Conservation (phyloP, 2,113 vertebrate species). For the Centrocercus urophasianus region DNA sequence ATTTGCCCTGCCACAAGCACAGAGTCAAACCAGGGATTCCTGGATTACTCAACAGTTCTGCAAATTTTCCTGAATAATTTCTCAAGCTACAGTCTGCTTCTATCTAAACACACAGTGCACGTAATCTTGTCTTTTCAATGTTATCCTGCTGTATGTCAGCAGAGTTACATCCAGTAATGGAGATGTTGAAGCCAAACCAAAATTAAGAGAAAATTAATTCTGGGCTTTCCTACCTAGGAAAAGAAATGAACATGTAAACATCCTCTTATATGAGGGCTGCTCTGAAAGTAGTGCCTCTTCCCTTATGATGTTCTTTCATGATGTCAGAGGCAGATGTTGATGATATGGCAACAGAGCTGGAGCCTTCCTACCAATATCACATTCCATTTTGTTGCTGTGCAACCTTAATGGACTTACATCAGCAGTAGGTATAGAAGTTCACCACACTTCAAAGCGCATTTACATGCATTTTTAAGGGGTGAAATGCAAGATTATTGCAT, state of each 20-base stretch:
- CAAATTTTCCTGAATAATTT: neutral
- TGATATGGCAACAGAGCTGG: too few species aligned
- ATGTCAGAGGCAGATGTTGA: too few species aligned
- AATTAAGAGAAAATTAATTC: neutral
- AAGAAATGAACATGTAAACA: neutral
- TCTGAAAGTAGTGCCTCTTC: too few species aligned
- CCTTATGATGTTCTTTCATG: too few species aligned
- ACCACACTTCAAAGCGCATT: neutral
- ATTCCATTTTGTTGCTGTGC: too few species aligned
- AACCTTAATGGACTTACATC: neutral
- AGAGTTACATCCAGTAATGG: neutral
- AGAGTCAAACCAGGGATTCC: neutral
- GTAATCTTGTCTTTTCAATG: neutral
- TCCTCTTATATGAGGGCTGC: neutral
- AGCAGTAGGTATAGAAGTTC: neutral
- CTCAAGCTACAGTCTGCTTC: accelerated
- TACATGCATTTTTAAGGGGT: neutral
- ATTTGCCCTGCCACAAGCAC: neutral
- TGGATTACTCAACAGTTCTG: neutral
- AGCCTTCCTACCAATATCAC: too few species aligned
- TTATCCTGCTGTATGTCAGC: neutral
- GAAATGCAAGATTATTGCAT: neutral
- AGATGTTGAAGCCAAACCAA: neutral
- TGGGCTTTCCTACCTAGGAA: neutral
- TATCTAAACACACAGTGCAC: neutral